These are phyloP conservation scores for Rutpela maculata DNA, from an alignment of 2,888 invertebrate species.

Conservation along the genomic window DNA sequence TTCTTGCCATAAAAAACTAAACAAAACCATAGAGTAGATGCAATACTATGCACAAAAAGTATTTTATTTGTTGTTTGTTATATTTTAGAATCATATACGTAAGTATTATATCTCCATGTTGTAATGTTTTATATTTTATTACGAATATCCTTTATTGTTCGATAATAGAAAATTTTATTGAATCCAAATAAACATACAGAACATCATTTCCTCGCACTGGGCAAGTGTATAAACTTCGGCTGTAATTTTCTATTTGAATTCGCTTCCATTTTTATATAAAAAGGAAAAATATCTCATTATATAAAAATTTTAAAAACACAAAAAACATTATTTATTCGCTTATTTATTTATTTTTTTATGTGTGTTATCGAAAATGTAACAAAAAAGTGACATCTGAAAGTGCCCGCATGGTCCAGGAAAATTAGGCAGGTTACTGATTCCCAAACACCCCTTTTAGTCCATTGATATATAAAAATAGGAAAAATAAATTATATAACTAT, in stretches of 20 bases:
- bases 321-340: conserved; percentile 23
- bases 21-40: conserved; percentile 63
- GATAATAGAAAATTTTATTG: conserved; percentile 4
- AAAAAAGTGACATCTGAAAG: conserved; percentile 11
- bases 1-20: conserved; percentile 61
- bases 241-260: conserved; percentile 36
- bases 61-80: conserved; percentile 67
- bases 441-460: too few relatives aligned
- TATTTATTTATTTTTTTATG: conserved; percentile 30
- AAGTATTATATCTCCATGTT: conserved; percentile 66
- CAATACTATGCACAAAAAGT: conserved; percentile 67
- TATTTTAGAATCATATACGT: conserved; percentile 58
- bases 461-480: too few relatives aligned
- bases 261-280: conserved; percentile 31
- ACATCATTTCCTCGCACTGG: conserved; percentile 25
- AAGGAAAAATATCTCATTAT: conserved; percentile 12
- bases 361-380: not conserved
- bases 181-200: conserved; percentile 6
- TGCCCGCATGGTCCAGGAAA: not conserved
- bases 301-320: conserved; percentile 10
- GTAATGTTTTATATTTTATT: conserved; percentile 67
- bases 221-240: conserved; percentile 17
- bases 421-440: not conserved
- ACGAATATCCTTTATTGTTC: conserved; percentile 43
- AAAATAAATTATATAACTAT: too few relatives aligned